Evolutionary conservation across 2,888 invertebrate species (phyloP), one percentile per base, ranked within the genome.

Genomic region (Mesochorus sp.): DNA sequence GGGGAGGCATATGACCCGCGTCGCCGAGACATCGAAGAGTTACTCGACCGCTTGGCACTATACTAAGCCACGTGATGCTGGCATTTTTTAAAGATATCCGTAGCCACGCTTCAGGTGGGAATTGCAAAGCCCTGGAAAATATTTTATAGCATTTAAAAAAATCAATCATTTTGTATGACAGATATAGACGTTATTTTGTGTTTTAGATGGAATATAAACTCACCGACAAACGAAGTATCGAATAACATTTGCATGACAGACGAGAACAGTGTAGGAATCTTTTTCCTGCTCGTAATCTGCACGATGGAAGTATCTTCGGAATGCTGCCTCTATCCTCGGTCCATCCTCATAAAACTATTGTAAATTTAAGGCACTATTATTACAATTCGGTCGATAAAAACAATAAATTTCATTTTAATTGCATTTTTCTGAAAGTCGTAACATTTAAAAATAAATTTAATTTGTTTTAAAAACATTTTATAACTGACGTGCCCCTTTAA

Each of bases 231-330:
- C 95, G 88, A 97, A 97, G 91, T 97, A 99, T 49, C 98, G 93
- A 86, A 99, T 99, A 19, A 99, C 99, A 91, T 99, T 99, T 2
- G 97, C 99, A 91, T 99, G 99, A 84, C 99, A 99, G 0, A 99
- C 98, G 67, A 99, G 92, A 44, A 99, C 90, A 34, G 98, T 98
- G 90, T 96, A 97, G 0, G 95, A 94, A 89, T 98, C 98, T 47
- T 95, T 92, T 1, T 94, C 93, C 91, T 99, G 98, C 0, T 93
- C 92, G 0, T 95, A 94, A 44, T 95, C 93, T 1, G 99, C 99
- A 59, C 99, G 93, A 91, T 99, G 95, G 91, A 99, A 97, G 91
- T 98, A 97, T 84, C 96, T 95, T 55, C 98, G 93, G 92, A 98
- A 99, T 0, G 96, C 99, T 0, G 98, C 97, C 91, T 99, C 99